phyloP scores from a whole-genome alignment of 2,888 invertebrate species.

The Anaspis maculata region DNA sequence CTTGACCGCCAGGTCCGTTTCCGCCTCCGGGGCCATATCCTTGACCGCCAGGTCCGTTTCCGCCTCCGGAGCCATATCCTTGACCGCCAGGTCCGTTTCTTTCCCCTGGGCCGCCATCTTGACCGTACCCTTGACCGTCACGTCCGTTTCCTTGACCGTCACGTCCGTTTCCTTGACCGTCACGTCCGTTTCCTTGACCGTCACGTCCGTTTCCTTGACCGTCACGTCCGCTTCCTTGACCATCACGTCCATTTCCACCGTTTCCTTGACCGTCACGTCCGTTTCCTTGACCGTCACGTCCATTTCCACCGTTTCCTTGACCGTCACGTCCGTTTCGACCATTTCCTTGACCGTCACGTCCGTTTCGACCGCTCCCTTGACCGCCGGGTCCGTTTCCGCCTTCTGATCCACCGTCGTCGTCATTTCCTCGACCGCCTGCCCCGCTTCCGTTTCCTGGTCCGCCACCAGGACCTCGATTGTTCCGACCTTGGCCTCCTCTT shows the following conservation, averaged over 20 bases:
- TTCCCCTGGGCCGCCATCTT: too few species aligned
- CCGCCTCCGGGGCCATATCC: constrained; percentile 18
- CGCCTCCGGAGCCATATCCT: constrained; percentile 2
- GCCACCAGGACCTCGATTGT: constrained; percentile 1
- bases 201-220: constrained; percentile 3
- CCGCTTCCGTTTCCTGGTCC: background rate
- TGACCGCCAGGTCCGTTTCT: too few species aligned
- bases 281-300: background rate
- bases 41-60: constrained; percentile 6
- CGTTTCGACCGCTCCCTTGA: constrained; percentile 1
- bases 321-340: background rate
- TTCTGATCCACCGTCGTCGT: constrained; percentile 1
- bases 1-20: constrained; percentile 19
- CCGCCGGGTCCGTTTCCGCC: constrained; percentile 1
- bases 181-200: too few species aligned
- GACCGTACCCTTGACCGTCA: too few species aligned
- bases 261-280: constrained; percentile 1
- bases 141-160: background rate
- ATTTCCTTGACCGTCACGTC: background rate
- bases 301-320: background rate
- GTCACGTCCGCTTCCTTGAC: constrained; percentile 1
- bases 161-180: background rate
- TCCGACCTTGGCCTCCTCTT: background rate
- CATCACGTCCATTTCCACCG: constrained; percentile 3
- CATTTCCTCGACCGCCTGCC: background rate